Evolutionary conservation across 2,113 vertebrate genomes (phyloP).

Genomic region (Jacana jacana): DNA sequence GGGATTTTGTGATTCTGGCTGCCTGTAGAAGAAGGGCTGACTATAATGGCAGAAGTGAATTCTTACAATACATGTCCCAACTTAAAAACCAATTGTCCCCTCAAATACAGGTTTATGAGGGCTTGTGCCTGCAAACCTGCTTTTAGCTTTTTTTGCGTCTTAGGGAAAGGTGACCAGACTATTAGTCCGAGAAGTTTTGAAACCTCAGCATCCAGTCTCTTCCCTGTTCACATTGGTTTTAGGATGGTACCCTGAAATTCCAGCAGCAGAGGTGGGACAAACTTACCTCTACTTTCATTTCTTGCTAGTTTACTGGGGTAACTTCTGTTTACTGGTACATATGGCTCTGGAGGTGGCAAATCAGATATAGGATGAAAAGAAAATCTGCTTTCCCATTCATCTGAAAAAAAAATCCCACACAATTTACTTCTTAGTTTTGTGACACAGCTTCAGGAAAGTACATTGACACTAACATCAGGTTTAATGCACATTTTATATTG

Average conservation of each 20-base stretch:
- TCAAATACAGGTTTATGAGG: not conserved
- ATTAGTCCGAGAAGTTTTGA: not conserved
- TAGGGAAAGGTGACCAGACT: not conserved
- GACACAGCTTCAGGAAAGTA: not conserved
- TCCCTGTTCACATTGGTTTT: not conserved
- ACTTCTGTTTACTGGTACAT: conserved; percentile 83
- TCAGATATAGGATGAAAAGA: conserved; percentile 92
- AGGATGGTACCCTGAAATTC: not conserved
- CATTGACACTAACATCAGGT: not conserved
- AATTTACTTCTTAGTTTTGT: not conserved
- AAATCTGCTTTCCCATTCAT: conserved; percentile 96
- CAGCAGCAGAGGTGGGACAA: not conserved
- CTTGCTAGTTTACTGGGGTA: conserved; percentile 93
- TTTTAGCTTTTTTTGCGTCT: not conserved
- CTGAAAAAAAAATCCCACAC: conserved; percentile 69
- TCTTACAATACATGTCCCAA: not conserved
- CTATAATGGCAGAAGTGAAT: not conserved
- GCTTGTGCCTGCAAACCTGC: not conserved
- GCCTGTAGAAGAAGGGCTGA: not conserved
- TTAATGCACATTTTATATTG: not conserved
- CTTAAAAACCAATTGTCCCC: not conserved
- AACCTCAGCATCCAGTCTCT: not conserved
- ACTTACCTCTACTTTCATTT: conserved; percentile 88
- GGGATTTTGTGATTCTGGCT: not conserved
- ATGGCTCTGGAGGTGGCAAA: conserved; percentile 93